These are phyloP conservation scores for Microctenopoma stevenorrisi DNA, from an alignment of 2,797 vertebrate species.

Conservation along the genomic window DNA sequence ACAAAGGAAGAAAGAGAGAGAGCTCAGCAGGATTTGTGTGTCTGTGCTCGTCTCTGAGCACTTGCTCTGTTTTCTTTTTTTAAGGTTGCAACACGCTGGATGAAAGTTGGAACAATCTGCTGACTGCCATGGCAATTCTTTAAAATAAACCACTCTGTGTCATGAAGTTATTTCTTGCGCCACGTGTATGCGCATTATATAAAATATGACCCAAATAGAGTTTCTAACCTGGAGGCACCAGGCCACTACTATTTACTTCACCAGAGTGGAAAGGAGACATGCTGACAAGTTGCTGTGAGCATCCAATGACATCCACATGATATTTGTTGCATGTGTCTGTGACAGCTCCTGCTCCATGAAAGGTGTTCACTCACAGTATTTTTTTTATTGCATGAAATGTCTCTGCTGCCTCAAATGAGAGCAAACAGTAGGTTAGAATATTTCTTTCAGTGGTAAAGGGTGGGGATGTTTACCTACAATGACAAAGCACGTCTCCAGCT, in stretches of 20 bases:
- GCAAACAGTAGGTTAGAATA: background rate
- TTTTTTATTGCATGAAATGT: too few species aligned
- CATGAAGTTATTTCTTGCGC: slow-evolving; percentile 30
- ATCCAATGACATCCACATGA: background rate
- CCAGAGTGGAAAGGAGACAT: slow-evolving; percentile 43
- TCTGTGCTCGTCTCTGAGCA: slow-evolving; percentile 14
- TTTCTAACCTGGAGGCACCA: slow-evolving; percentile 10
- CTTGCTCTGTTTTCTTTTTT: slow-evolving; percentile 5
- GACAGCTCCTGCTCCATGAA: background rate
- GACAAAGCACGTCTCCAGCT: background rate
- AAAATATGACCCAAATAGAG: slow-evolving; percentile 54
- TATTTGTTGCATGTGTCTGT: background rate
- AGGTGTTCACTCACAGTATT: background rate
- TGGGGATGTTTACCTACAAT: background rate
- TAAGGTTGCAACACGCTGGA: slow-evolving; percentile 2
- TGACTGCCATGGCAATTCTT: slow-evolving; percentile 2
- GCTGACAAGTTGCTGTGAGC: slow-evolving; percentile 20
- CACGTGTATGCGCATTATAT: slow-evolving; percentile 45
- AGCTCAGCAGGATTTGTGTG: slow-evolving; percentile 61
- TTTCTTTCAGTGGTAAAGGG: background rate
- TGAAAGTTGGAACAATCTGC: slow-evolving; percentile 9
- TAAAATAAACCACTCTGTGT: background rate
- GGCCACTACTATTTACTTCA: slow-evolving; percentile 19
- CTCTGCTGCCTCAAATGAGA: too few species aligned
- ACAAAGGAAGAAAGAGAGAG: slow-evolving; percentile 26